phyloP scores from a whole-genome alignment of 2,797 vertebrate species.

The Borostomias antarcticus region DNA sequence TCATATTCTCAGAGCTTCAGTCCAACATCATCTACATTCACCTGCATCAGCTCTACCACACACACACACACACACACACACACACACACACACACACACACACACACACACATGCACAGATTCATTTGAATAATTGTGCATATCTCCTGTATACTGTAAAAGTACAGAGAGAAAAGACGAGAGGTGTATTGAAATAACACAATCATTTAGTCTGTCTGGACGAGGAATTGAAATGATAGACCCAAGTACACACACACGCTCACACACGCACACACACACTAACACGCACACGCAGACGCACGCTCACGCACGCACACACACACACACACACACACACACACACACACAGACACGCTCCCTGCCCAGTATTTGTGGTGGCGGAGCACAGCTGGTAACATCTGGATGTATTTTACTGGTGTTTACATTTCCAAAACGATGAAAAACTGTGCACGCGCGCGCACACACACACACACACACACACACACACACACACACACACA shows the following conservation, averaged over 20 bases:
- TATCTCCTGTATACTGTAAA: constrained; percentile 1
- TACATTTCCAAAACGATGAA: constrained; percentile 83
- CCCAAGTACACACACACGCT: too few species aligned
- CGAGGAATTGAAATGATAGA: constrained; percentile 25
- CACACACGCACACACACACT: constrained; percentile 33
- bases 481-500: constrained; percentile 11
- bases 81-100: constrained; percentile 9
- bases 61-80: constrained; percentile 3
- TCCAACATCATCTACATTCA: constrained; percentile 51
- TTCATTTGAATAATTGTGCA: constrained; percentile 36
- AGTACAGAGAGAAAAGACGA: constrained; percentile 45
- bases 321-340: constrained; percentile 6
- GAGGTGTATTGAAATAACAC: constrained; percentile 56
- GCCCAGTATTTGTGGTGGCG: constrained; percentile 73
- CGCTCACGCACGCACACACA: constrained; percentile 14
- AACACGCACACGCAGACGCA: constrained; percentile 4
- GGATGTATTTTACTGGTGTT: constrained; percentile 83
- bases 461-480: constrained; percentile 3
- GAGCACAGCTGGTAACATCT: constrained; percentile 82
- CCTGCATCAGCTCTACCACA: constrained; percentile 46
- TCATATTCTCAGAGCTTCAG: constrained; percentile 45
- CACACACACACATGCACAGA: constrained; percentile 10
- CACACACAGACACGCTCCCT: constrained; percentile 48
- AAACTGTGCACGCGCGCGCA: constrained; percentile 53
- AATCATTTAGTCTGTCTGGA: constrained; percentile 63